These are phyloP conservation scores for Drosophila lowei DNA, from an alignment of 1,140 invertebrate genomes.

Conservation along the genomic window DNA sequence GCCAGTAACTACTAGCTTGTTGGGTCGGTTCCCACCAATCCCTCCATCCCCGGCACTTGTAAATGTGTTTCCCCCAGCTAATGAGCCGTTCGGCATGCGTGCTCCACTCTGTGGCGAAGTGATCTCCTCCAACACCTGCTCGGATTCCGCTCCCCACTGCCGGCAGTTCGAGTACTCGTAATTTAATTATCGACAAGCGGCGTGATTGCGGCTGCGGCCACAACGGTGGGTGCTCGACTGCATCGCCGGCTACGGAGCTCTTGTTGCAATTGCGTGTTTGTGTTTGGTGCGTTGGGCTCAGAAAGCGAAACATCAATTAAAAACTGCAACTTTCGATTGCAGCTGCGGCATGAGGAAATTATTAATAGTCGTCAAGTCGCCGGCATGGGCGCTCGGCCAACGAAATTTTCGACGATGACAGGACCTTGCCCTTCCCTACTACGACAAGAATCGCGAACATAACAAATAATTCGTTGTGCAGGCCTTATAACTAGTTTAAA, in stretches of 20 bases:
- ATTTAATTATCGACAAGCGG: conserved; percentile 68
- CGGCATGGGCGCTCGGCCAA: conserved; percentile 19
- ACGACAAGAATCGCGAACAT: no score
- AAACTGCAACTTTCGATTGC: conserved; percentile 67
- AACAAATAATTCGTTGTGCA: no score
- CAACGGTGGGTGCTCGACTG: conserved; percentile 25
- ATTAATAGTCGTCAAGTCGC: conserved; percentile 19
- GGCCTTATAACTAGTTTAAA: no score
- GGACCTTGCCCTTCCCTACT: not conserved
- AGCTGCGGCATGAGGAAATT: conserved; percentile 61
- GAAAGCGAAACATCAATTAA: conserved; percentile 76
- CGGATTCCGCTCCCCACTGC: conserved; percentile 16
- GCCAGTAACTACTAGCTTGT: not conserved
- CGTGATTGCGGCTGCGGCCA: not conserved
- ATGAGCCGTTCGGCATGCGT: conserved; percentile 1
- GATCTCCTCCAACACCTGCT: conserved; percentile 46
- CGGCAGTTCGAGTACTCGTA: conserved; percentile 26
- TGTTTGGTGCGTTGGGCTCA: conserved; percentile 58
- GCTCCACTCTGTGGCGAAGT: conserved; percentile 4
- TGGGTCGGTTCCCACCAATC: not conserved
- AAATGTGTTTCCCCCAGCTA: not conserved
- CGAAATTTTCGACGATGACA: conserved; percentile 19
- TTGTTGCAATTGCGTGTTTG: conserved; percentile 57
- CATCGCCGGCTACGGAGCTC: conserved; percentile 14
- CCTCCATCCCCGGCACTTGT: not conserved